Percentiles rank a stretch among this genome's conserved stretches.
phyloP scores from a whole-genome alignment of 2,797 vertebrate genomes.

The Malacoraja senta region DNA sequence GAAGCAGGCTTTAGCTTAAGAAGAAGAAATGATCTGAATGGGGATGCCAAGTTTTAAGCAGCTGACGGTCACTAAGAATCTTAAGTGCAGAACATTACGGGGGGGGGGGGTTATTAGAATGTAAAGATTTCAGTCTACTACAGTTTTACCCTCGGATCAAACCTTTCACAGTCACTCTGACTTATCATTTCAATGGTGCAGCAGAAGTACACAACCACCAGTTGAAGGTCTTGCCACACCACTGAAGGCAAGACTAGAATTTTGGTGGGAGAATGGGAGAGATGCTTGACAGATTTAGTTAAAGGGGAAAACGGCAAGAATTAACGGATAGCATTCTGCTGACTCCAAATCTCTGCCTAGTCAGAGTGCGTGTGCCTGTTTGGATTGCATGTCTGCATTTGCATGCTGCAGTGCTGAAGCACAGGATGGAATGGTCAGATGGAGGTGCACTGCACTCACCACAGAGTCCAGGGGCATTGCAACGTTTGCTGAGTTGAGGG shows the following conservation, averaged over 20 bases:
- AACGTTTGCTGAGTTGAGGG: too few relatives aligned
- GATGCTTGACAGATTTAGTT: not conserved
- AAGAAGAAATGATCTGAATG: not conserved
- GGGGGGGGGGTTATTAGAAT: not conserved
- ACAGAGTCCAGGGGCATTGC: too few relatives aligned
- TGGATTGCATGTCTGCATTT: too few relatives aligned
- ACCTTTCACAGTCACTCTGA: not conserved
- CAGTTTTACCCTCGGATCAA: not conserved
- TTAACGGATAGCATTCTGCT: not conserved
- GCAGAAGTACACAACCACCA: not conserved
- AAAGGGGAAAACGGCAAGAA: slow-evolving; percentile 4
- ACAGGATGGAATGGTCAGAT: too few relatives aligned
- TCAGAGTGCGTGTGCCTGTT: too few relatives aligned
- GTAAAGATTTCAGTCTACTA: not conserved
- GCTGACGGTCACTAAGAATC: not conserved
- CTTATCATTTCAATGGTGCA: not conserved
- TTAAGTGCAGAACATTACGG: not conserved
- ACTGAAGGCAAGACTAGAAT: not conserved
- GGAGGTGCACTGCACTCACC: too few relatives aligned
- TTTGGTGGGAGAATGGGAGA: not conserved
- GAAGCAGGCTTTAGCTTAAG: slow-evolving; percentile 21
- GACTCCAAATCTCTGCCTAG: too few relatives aligned
- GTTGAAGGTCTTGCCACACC: not conserved
- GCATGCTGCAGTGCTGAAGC: too few relatives aligned
- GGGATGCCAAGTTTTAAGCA: not conserved